Conservation (phyloP, 1,140 invertebrate genomes). For the Sycobia sp. region DNA sequence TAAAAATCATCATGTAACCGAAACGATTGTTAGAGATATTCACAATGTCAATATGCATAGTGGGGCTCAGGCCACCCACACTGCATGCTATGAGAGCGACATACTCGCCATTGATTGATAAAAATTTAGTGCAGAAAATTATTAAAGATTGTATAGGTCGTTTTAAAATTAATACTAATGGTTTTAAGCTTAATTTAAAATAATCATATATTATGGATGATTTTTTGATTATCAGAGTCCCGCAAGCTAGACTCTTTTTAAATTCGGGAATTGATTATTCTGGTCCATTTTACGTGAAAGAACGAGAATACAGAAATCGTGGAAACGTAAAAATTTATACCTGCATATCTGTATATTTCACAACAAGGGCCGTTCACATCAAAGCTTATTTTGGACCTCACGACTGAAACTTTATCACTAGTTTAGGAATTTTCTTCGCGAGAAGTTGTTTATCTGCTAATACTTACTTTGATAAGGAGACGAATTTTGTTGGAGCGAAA, state of each 20-base stretch:
- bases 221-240: too few species aligned
- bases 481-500: constrained; percentile 36
- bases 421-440: constrained; percentile 42
- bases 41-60: constrained; percentile 39
- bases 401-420: constrained; percentile 42
- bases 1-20: constrained; percentile 34
- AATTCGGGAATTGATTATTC: too few species aligned
- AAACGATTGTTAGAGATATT: constrained; percentile 35
- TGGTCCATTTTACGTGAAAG: too few species aligned
- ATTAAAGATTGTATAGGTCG: constrained; percentile 39
- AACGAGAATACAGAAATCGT: too few species aligned
- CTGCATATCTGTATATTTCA: too few species aligned
- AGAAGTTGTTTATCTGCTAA: constrained; percentile 31
- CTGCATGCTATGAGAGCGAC: constrained; percentile 36
- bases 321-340: too few species aligned
- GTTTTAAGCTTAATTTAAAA: too few species aligned
- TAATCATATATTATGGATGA: too few species aligned
- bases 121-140: constrained; percentile 28
- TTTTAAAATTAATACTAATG: too few species aligned
- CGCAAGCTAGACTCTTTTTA: too few species aligned
- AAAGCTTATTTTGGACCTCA: constrained; percentile 37
- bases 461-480: constrained; percentile 39
- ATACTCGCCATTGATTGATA: constrained; percentile 43
- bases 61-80: constrained; percentile 37
- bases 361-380: too few species aligned